Percentiles rank a stretch among this genome's conserved stretches.
phyloP scores from a whole-genome alignment of 2,797 vertebrate species.

The Iguana delicatissima region DNA sequence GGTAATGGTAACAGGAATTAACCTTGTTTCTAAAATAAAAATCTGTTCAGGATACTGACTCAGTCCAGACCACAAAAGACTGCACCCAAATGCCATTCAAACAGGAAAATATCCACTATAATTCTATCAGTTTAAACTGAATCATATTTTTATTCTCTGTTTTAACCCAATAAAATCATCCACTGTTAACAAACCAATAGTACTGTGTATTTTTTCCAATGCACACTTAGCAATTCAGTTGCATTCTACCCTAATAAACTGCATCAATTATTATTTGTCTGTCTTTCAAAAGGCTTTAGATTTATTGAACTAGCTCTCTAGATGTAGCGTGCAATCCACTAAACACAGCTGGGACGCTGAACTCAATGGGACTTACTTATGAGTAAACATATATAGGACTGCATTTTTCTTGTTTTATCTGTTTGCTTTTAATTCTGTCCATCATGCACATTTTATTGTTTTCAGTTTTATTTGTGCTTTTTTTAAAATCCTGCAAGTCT shows the following conservation, averaged over 20 bases:
- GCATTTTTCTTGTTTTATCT: not conserved
- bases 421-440: not conserved
- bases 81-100: constrained; percentile 38
- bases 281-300: not conserved
- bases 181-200: not conserved
- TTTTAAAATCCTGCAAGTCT: not conserved
- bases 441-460: not conserved
- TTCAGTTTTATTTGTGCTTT: not conserved
- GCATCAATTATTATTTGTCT: not conserved
- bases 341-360: not conserved
- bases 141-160: not conserved
- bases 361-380: not conserved
- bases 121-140: constrained; percentile 32
- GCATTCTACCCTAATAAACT: not conserved
- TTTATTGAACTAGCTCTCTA: not conserved
- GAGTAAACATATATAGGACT: not conserved
- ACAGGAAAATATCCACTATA: constrained; percentile 54
- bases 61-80: constrained; percentile 63
- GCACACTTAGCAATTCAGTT: not conserved
- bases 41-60: constrained; percentile 73
- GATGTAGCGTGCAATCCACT: not conserved
- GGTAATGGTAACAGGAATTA: constrained; percentile 65
- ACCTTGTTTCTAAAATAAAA: constrained; percentile 10
- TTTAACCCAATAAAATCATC: not conserved
- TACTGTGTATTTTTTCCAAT: not conserved